phyloP scores from a whole-genome alignment of 1,140 invertebrate species.

The Araneus ventricosus region DNA sequence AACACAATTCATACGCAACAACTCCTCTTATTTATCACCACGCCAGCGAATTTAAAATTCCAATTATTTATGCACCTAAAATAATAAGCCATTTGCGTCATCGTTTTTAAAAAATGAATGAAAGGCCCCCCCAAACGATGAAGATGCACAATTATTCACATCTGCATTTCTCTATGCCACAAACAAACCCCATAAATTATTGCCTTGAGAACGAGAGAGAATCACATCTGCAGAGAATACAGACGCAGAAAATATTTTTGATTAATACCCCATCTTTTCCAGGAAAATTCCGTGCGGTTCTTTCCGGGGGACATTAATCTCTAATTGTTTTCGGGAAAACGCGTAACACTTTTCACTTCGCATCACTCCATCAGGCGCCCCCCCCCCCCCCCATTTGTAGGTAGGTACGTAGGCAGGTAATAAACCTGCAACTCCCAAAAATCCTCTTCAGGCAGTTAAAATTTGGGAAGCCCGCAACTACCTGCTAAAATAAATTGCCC shows the following conservation, averaged over 20 bases:
- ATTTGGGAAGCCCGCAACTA: conserved; percentile 35
- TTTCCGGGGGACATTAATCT: conserved; percentile 66
- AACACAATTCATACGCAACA: conserved; percentile 31
- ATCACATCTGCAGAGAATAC: conserved; percentile 49
- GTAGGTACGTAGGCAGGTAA: neutral
- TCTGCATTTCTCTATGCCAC: neutral
- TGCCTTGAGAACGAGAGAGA: conserved; percentile 28
- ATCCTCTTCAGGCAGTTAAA: conserved; percentile 36
- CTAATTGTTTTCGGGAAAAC: conserved; percentile 60
- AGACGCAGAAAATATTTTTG: conserved; percentile 58
- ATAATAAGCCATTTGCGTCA: conserved; percentile 58
- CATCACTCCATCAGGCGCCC: conserved; percentile 48
- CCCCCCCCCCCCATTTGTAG: neutral
- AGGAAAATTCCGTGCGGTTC: conserved; percentile 46
- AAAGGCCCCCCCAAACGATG: neutral
- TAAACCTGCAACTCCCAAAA: neutral
- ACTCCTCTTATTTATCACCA: conserved; percentile 31
- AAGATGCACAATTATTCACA: conserved; percentile 43
- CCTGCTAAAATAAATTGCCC: conserved; percentile 56
- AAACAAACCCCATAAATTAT: conserved; percentile 53
- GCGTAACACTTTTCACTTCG: conserved; percentile 53
- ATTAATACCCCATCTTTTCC: conserved; percentile 31
- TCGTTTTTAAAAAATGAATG: conserved; percentile 46
- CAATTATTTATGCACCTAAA: conserved; percentile 62
- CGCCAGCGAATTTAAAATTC: conserved; percentile 50